Base-by-base conservation (phyloP, 2,888 invertebrate genomes). In the Petrolisthes manimaculis region DNA sequence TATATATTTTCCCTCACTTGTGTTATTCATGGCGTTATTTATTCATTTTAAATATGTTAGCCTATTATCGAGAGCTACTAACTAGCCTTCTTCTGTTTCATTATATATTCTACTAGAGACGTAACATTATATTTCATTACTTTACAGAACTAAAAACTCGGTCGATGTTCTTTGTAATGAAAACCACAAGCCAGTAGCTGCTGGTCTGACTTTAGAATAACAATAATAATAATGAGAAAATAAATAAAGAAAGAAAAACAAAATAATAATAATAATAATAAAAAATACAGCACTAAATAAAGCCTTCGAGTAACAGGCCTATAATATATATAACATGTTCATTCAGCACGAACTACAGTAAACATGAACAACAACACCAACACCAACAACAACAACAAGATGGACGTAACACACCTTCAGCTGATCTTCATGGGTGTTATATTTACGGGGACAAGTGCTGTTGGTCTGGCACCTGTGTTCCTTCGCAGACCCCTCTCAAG, bases 371-470 rank as follows among this genome's bases (percentile, higher is more conserved):
- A 1, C 9, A 61, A 61, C 18, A 61, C 8, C 61, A 6, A 61
- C 14, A 61, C 61, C 61, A 61, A 18, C 9, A 18, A 9, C 61
- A 61, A 18, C 61, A 61, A 61, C 78, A 71, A 37, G 75, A 88
- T 88, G 88, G 88, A 84, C 51, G 88, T 88, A 18, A 24, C 8
- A 12, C 61, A 61, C 9, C 67, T 89, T n/a, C 88, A 90, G 61
- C 67, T 90, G 8, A 55, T 90, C 6, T 80, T 89, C 74, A 89
- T 89, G 86, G 88, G 89, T 8, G 37, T 88, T 51, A 90, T 90
- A 56, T 90, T 89, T 80, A 9, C 80, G 14, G 18, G 77, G 21
- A 88, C 88, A 5, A 88, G 86, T 21, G 37, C 69, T 3, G 86
- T 88, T 5, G 90, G 90, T 51, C 74, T 90, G 14, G 75, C 89